These are phyloP conservation scores for Synanceia verrucosa DNA, from an alignment of 2,797 vertebrate genomes.

Conservation along the genomic window DNA sequence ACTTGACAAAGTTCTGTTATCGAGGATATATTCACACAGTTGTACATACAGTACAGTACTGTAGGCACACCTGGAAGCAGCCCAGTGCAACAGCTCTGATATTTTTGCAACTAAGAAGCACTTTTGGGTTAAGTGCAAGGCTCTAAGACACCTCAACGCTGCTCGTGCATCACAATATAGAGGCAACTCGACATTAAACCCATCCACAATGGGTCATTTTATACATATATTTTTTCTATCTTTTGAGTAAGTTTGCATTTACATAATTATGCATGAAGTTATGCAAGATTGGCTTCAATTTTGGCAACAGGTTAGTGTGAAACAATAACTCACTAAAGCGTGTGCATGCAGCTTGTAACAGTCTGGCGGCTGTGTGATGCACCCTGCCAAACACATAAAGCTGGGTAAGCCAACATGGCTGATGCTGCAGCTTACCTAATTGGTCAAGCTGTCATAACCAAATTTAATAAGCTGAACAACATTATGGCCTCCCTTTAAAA, in stretches of 20 bases:
- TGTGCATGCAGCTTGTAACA: constrained; percentile 27
- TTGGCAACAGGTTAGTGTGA: constrained; percentile 32
- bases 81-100: constrained; percentile 19
- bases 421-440: constrained; percentile 43
- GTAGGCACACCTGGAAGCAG: constrained; percentile 12
- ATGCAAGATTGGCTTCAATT: background rate
- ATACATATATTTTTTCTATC: too few relatives aligned
- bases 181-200: constrained; percentile 1
- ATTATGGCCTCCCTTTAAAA: constrained; percentile 13
- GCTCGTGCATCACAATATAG: background rate
- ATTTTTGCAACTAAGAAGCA: constrained; percentile 10
- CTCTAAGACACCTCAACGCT: background rate
- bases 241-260: background rate
- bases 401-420: constrained; percentile 38
- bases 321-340: constrained; percentile 39
- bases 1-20: background rate
- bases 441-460: constrained; percentile 50
- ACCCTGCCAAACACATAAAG: constrained; percentile 41
- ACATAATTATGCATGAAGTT: background rate
- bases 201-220: too few relatives aligned
- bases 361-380: constrained; percentile 32
- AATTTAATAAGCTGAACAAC: constrained; percentile 40
- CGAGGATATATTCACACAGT: constrained; percentile 2
- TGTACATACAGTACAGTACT: background rate
- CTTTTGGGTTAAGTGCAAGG: constrained; percentile 6